These are phyloP conservation scores for Sebastiscus albofasciatus DNA, from an alignment of 2,797 vertebrate species.

Conservation along the genomic window DNA sequence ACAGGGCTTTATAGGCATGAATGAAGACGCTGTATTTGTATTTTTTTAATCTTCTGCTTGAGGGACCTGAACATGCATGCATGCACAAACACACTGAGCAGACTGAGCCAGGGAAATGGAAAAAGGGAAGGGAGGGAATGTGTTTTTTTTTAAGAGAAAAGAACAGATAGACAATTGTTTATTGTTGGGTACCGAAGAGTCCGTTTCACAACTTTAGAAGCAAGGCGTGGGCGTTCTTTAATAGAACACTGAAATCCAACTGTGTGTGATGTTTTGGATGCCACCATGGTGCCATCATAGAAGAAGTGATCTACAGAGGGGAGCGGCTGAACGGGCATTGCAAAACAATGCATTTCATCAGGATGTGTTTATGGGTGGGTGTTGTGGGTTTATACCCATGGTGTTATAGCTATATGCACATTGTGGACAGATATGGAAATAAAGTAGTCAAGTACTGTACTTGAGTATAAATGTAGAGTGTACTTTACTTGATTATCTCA, in stretches of 20 bases:
- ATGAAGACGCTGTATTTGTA: slow-evolving; percentile 35
- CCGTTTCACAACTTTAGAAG: neutral
- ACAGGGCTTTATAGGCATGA: slow-evolving; percentile 36
- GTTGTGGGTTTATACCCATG: neutral
- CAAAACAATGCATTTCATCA: neutral
- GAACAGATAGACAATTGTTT: neutral
- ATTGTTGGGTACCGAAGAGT: neutral
- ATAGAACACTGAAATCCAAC: neutral
- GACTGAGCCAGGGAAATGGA: neutral
- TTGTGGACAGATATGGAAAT: neutral
- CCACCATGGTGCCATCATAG: neutral
- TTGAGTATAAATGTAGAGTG: too few relatives aligned
- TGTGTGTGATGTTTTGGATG: neutral
- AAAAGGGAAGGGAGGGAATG: neutral
- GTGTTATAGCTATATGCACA: neutral
- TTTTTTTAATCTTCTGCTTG: slow-evolving; percentile 59
- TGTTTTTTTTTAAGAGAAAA: neutral
- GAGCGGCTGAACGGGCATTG: neutral
- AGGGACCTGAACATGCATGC: slow-evolving; percentile 42
- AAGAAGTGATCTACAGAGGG: neutral
- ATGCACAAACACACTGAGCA: slow-evolving; percentile 17
- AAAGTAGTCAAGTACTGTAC: neutral
- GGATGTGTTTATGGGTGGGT: neutral
- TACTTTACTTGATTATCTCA: too few relatives aligned
- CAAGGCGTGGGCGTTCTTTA: neutral